Base-by-base conservation (phyloP, 2,888 invertebrate species). In the Thera obeliscata region DNA sequence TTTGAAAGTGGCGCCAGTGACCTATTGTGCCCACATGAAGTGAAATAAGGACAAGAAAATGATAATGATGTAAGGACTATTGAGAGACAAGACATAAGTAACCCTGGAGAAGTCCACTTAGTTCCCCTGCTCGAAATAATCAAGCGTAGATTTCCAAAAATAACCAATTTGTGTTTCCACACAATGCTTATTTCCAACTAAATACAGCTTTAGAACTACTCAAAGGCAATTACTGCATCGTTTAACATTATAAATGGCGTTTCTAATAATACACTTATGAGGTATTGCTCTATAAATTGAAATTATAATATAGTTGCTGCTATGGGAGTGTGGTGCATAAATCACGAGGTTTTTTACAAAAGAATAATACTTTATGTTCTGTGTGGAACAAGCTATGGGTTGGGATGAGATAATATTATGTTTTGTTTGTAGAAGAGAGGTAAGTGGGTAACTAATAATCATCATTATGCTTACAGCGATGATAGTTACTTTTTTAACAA, bases 251-350 rank as follows among this genome's bases (percentile, higher is more conserved):
- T 86, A 86, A 88, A 89, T 87, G 78, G 83, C 76, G 77, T 76
- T 76, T 77, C 83, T 84, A 87, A 87, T 86, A 88, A 87, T 85
- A 85, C 78, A 81, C 76, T 77, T 73, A 66, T 79, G 81, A 86
- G 83, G 81, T 83, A 87, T 87, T 78, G 84, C 82, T 81, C 84
- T 87, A 91, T 93, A 93, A 92, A 93, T 92, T 91, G 91, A 93
- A 91, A 92, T 91, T 92, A 91, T 89, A 91, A 89, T 91, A 87
- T 86, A 85, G 78, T 74, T 82, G 84, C 84, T 86, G 86, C 86
- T 85, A 86, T 88, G 86, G 85, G 89, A 85, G 76, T 84, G 81
- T 70, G 74, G 71, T 73, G 82, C 85, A 89, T 93, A 91, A 92
- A 93, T 93, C 90, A 91, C 86, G 74, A 68, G 3, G 75, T 78